Conservation (phyloP, 2,113 vertebrate species). For the Hyaena hyaena region DNA sequence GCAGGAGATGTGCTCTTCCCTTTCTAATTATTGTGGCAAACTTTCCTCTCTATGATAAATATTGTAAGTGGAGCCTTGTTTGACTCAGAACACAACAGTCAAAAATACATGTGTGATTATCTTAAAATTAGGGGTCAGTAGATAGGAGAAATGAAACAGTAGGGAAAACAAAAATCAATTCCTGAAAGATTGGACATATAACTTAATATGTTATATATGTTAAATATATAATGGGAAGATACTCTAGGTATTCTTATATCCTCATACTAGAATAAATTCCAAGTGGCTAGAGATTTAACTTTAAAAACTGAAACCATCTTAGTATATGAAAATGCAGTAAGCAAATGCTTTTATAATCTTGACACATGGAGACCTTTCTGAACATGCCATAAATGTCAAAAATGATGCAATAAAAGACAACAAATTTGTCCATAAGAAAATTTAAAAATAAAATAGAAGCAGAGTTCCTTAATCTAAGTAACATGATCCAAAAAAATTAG, state of each 20-base stretch:
- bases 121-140: not conserved
- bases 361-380: not conserved
- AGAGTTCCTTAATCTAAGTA: not conserved
- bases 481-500: constrained; percentile 7
- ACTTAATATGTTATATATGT: not conserved
- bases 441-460: not conserved
- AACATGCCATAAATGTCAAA: not conserved
- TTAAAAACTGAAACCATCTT: not conserved
- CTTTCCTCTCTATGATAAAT: not conserved
- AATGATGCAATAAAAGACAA: not conserved
- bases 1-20: not conserved
- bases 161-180: not conserved
- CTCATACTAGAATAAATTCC: not conserved
- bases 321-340: not conserved
- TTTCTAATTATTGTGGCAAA: not conserved
- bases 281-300: not conserved
- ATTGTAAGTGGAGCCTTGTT: not conserved
- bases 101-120: not conserved
- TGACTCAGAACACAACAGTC: not conserved
- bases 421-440: not conserved
- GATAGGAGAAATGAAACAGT: not conserved
- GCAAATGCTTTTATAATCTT: not conserved
- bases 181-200: not conserved
- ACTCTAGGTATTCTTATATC: not conserved
- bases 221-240: not conserved